These are phyloP conservation scores for Metopia argyrocephala DNA, from an alignment of 2,888 invertebrate genomes.

Conservation along the genomic window DNA sequence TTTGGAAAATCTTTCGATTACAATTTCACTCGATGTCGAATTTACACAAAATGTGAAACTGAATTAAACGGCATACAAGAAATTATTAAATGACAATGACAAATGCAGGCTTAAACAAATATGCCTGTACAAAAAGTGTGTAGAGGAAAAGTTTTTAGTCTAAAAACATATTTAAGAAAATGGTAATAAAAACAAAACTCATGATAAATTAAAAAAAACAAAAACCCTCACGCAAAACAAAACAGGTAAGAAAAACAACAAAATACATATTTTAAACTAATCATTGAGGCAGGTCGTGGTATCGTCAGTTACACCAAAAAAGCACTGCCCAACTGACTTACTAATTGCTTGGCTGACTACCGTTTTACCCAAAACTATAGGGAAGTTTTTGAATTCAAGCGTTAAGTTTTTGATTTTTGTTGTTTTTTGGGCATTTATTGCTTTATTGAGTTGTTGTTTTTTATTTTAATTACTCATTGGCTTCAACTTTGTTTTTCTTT, in stretches of 20 bases:
- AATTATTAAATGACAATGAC: too few species aligned
- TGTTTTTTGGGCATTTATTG: neutral
- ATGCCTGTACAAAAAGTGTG: neutral
- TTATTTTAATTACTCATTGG: neutral
- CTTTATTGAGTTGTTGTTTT: neutral
- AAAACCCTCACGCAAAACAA: neutral
- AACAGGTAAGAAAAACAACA: neutral
- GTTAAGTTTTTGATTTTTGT: slow-evolving; percentile 14
- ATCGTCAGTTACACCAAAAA: neutral
- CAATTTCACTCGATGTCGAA: too few species aligned
- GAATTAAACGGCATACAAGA: too few species aligned
- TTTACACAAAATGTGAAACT: too few species aligned
- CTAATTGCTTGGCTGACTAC: slow-evolving; percentile 18
- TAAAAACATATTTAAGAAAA: neutral
- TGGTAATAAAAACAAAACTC: slow-evolving; percentile 2
- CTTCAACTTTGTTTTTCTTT: neutral
- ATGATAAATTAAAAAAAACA: neutral
- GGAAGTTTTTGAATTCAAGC: slow-evolving; percentile 40
- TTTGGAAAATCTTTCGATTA: too few species aligned
- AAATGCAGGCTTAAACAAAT: slow-evolving; percentile 17
- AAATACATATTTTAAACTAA: neutral
- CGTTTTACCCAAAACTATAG: slow-evolving; percentile 7
- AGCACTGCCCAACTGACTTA: neutral
- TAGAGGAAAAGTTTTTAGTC: neutral
- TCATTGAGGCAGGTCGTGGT: slow-evolving; percentile 46